A percentile compares a stretch with the other conserved stretches of the same genome.
Conservation (phyloP, 1,140 invertebrate species). For the Drosophila mauritiana region DNA sequence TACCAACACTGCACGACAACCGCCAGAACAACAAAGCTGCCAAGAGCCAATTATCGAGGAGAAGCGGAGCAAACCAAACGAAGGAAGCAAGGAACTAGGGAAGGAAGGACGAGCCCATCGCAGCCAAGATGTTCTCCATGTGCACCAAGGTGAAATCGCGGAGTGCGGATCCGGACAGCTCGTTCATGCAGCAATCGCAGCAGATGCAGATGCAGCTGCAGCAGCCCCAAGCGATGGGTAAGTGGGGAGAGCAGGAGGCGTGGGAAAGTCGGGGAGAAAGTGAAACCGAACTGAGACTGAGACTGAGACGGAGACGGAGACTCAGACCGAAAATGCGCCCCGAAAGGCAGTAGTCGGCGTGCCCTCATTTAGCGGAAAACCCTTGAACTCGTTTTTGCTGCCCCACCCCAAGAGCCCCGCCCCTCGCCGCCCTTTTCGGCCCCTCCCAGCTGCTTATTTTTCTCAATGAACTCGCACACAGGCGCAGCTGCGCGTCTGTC, state of each 20-base stretch:
- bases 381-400: constrained; percentile 78
- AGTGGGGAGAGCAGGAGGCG: constrained; percentile 27
- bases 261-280: constrained; percentile 15
- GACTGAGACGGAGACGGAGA: background rate
- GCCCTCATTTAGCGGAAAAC: constrained; percentile 68
- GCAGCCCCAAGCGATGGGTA: constrained; percentile 73
- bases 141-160: constrained; percentile 78
- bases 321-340: constrained; percentile 39
- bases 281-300: constrained; percentile 34
- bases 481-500: constrained; percentile 47
- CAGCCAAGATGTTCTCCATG: constrained; percentile 79
- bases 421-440: constrained; percentile 6
- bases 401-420: constrained; percentile 23
- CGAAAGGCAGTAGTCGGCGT: constrained; percentile 38
- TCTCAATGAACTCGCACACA: constrained; percentile 81
- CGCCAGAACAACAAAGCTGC: constrained; percentile 54
- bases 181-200: constrained; percentile 27
- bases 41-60: constrained; percentile 43
- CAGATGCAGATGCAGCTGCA: constrained; percentile 42
- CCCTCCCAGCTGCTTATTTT: constrained; percentile 64
- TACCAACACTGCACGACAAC: constrained; percentile 18
- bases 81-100: background rate
- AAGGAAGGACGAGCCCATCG: constrained; percentile 3
- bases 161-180: constrained; percentile 63
- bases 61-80: background rate